A percentile compares a stretch with the other conserved stretches of the same genome.
Conservation (phyloP, 2,888 invertebrate species). For the Pseudococcus jackbeardsleyi region DNA sequence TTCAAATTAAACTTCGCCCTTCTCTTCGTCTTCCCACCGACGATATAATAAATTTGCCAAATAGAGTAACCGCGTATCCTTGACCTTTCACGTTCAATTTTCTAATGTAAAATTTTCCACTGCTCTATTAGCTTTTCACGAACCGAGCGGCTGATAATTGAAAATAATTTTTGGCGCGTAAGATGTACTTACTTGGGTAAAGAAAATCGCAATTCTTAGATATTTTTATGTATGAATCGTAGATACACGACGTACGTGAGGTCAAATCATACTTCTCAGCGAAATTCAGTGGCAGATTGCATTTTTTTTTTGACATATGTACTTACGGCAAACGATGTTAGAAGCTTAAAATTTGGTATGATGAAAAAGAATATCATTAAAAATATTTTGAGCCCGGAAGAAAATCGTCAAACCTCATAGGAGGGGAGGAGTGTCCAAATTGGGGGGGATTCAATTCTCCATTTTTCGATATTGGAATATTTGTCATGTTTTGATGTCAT, state of each 20-base stretch:
- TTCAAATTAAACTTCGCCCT: background rate
- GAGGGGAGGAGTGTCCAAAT: too few species aligned
- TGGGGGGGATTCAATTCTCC: too few species aligned
- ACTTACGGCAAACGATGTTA: too few species aligned
- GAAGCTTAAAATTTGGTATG: too few species aligned
- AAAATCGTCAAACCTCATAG: too few species aligned
- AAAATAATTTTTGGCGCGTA: constrained; percentile 9
- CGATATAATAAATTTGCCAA: background rate
- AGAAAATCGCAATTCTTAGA: background rate
- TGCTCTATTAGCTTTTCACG: background rate
- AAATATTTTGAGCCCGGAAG: too few species aligned
- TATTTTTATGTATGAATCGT: background rate
- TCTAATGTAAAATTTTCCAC: constrained; percentile 17
- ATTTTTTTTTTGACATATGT: too few species aligned
- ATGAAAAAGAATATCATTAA: too few species aligned
- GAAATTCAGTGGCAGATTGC: too few species aligned
- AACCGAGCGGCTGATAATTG: constrained; percentile 20
- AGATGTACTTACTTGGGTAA: background rate
- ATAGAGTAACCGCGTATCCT: background rate
- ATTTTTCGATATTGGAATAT: too few species aligned
- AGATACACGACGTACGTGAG: background rate
- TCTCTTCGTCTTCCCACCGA: background rate
- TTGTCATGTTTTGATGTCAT: too few species aligned
- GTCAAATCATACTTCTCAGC: background rate
- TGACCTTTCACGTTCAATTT: background rate